Evolutionary conservation across 2,797 vertebrate genomes (phyloP).

Genomic region (Okamejei kenojei): DNA sequence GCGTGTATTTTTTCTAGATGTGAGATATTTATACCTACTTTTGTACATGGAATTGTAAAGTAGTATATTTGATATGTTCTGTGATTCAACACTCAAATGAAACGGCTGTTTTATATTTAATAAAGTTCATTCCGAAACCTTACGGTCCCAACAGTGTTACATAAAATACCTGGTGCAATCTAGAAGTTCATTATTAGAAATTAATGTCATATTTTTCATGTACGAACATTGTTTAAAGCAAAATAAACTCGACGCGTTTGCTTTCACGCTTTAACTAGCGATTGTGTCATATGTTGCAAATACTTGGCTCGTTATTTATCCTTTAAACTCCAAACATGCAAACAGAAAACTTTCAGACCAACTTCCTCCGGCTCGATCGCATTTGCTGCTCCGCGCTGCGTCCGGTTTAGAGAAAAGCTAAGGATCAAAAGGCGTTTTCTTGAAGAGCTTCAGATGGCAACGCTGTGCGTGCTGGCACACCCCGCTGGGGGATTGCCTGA

Average conservation of each 20-base stretch:
- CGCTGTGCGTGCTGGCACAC: background rate
- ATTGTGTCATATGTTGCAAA: background rate
- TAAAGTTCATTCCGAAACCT: constrained; percentile 49
- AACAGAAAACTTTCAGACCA: background rate
- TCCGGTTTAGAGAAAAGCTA: background rate
- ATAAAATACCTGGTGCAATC: constrained; percentile 75
- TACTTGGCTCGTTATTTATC: background rate
- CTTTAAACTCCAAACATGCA: background rate
- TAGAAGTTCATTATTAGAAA: constrained; percentile 64
- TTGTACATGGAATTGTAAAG: constrained; percentile 77
- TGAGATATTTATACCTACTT: constrained; percentile 87
- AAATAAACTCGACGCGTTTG: constrained; percentile 49
- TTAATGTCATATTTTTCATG: constrained; percentile 66
- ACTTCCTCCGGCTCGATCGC: too few species aligned
- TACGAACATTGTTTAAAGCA: constrained; percentile 58
- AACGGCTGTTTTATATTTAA: background rate
- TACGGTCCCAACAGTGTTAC: constrained; percentile 71
- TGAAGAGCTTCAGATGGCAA: background rate
- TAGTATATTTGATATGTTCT: constrained; percentile 70
- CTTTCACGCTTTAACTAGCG: constrained; percentile 4
- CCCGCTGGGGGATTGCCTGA: background rate
- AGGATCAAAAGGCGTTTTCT: background rate
- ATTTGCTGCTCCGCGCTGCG: background rate
- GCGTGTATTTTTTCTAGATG: constrained; percentile 86
- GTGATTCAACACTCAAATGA: constrained; percentile 44